Conservation (phyloP, 1,140 invertebrate species). For the Anoplophora glabripennis region DNA sequence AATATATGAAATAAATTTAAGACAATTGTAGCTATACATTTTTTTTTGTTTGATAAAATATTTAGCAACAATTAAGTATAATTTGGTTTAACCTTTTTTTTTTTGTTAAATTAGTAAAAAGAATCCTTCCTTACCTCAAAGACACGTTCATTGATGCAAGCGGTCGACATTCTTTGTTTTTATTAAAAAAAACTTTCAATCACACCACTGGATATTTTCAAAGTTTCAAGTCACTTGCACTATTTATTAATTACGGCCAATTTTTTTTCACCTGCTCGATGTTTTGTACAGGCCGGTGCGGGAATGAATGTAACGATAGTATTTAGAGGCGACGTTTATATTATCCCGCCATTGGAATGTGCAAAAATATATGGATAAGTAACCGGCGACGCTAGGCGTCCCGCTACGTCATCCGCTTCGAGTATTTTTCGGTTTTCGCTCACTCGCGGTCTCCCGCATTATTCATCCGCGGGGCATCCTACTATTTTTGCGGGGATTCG, state of each 20-base stretch:
- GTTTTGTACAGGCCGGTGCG: slow-evolving; percentile 4
- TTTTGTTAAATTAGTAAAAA: too few relatives aligned
- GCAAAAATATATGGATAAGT: slow-evolving; percentile 26
- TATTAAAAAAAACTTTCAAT: too few relatives aligned
- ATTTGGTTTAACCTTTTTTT: too few relatives aligned
- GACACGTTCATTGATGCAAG: slow-evolving; percentile 26
- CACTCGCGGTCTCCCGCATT: neutral
- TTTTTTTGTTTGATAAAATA: too few relatives aligned
- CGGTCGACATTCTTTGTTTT: neutral
- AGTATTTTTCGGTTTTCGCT: slow-evolving; percentile 16
- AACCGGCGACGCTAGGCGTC: slow-evolving; percentile 25
- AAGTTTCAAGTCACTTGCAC: too few relatives aligned
- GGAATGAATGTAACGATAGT: slow-evolving; percentile 15
- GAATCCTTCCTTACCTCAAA: slow-evolving; percentile 1
- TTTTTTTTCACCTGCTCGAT: neutral
- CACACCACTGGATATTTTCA: too few relatives aligned
- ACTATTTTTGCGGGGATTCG: too few relatives aligned
- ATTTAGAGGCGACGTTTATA: slow-evolving; percentile 18
- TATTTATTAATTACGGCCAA: too few relatives aligned
- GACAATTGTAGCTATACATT: too few relatives aligned
- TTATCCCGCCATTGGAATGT: slow-evolving; percentile 26
- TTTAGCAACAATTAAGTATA: too few relatives aligned
- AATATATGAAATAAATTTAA: too few relatives aligned
- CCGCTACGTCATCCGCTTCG: slow-evolving; percentile 7
- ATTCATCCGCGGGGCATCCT: too few relatives aligned